These are phyloP conservation scores for Drosophila bocqueti DNA, from an alignment of 1,140 invertebrate species.

Conservation along the genomic window DNA sequence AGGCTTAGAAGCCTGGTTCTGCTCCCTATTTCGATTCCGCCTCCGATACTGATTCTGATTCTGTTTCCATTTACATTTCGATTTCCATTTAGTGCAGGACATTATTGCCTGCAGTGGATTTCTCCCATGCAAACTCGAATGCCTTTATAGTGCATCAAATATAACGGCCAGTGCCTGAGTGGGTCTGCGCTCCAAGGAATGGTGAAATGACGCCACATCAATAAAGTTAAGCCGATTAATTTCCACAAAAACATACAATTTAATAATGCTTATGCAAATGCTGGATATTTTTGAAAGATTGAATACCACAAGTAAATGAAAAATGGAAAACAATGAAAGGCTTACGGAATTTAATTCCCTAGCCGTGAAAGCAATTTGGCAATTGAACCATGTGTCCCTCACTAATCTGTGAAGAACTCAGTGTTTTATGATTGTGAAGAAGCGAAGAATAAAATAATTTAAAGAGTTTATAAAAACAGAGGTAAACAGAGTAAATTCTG, in stretches of 20 bases:
- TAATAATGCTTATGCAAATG: slow-evolving; percentile 13
- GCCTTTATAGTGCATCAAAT: slow-evolving; percentile 28
- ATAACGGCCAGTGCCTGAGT: slow-evolving; percentile 14
- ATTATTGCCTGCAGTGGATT: slow-evolving; percentile 30
- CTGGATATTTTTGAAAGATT: neutral
- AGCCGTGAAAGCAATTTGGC: slow-evolving; percentile 1
- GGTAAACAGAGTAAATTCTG: no score
- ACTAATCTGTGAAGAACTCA: neutral
- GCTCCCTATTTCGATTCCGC: neutral
- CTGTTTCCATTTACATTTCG: slow-evolving; percentile 2
- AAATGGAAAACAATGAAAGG: slow-evolving; percentile 9
- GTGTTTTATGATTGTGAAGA: neutral
- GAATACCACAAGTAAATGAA: neutral
- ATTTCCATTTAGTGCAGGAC: slow-evolving; percentile 41
- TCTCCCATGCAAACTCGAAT: neutral
- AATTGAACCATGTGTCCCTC: neutral
- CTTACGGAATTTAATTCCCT: neutral
- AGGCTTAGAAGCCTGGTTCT: slow-evolving; percentile 42
- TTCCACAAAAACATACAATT: slow-evolving; percentile 26
- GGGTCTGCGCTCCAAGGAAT: neutral
- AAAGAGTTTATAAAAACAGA: neutral
- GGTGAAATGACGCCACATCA: neutral
- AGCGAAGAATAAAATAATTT: neutral
- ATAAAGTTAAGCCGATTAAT: slow-evolving; percentile 42
- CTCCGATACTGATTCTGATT: neutral